Percentiles rank a stretch among this genome's conserved stretches.
phyloP scores from a whole-genome alignment of 2,888 invertebrate species.

The Prenolepis imparis region DNA sequence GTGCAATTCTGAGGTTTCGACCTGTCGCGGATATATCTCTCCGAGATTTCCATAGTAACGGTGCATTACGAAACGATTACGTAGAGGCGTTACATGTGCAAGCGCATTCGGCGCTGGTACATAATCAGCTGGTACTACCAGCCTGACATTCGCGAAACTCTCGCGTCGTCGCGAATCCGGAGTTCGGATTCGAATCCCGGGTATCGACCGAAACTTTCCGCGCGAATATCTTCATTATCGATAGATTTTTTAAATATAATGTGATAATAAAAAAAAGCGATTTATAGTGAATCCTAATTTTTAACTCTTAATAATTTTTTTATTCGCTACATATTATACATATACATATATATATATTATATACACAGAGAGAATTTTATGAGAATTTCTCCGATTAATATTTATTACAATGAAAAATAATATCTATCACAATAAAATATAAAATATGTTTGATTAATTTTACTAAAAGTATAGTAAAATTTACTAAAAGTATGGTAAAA shows the following conservation, averaged over 20 bases:
- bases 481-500: too few relatives aligned
- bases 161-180: too few relatives aligned
- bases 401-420: too few relatives aligned
- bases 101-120: slow-evolving; percentile 15
- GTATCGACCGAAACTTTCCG: slow-evolving; percentile 61
- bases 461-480: too few relatives aligned
- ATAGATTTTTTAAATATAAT: slow-evolving; percentile 13
- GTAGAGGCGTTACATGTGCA: slow-evolving; percentile 10
- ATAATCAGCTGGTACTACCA: slow-evolving; percentile 26
- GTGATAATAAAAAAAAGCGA: not conserved
- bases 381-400: too few relatives aligned
- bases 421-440: too few relatives aligned
- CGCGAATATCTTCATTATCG: slow-evolving; percentile 64
- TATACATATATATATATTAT: too few relatives aligned
- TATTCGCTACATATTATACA: too few relatives aligned
- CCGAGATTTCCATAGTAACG: slow-evolving; percentile 9
- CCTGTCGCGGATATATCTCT: not conserved
- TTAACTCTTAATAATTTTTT: too few relatives aligned
- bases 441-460: too few relatives aligned
- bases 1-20: too few relatives aligned
- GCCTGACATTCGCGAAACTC: not conserved
- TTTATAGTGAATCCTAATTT: not conserved
- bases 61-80: slow-evolving; percentile 39
- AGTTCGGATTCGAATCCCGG: not conserved
- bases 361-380: too few relatives aligned